A percentile compares a stretch with the other conserved stretches of the same genome.
Conservation (phyloP, 2,113 vertebrate species). For the Odocoileus virginianus region DNA sequence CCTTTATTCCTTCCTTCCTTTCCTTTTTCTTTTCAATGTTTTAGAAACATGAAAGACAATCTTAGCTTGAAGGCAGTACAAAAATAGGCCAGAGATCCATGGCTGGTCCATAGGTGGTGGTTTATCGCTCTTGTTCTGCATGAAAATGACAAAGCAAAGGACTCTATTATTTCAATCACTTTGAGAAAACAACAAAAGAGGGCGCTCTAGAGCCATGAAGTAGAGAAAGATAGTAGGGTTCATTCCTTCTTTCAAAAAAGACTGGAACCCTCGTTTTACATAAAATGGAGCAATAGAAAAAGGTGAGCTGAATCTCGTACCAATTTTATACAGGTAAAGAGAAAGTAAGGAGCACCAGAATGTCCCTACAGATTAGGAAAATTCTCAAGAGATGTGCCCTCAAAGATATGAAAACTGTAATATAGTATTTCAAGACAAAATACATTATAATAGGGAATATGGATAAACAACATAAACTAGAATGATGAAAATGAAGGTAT, state of each 20-base stretch:
- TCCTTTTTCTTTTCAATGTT: neutral
- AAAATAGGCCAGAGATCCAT: neutral
- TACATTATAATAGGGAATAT: neutral
- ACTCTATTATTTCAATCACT: neutral
- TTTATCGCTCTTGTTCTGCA: neutral
- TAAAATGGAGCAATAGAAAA: neutral
- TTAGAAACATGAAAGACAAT: neutral
- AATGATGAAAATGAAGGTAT: neutral
- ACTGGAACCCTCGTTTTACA: neutral
- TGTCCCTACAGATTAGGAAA: neutral
- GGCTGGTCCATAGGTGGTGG: neutral
- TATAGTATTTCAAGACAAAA: neutral
- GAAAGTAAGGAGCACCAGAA: neutral
- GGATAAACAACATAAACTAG: neutral
- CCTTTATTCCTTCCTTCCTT: neutral
- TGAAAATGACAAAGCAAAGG: neutral
- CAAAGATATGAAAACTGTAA: neutral
- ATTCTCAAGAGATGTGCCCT: neutral
- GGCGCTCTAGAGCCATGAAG: neutral
- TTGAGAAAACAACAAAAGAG: slow-evolving; percentile 22
- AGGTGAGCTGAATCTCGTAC: neutral
- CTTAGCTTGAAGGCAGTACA: neutral
- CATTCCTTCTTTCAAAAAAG: neutral
- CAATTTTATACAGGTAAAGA: neutral
- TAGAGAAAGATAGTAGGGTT: neutral